Evolutionary conservation across 1,140 invertebrate species (phyloP).

Genomic region (Scaptomyza graminum): DNA sequence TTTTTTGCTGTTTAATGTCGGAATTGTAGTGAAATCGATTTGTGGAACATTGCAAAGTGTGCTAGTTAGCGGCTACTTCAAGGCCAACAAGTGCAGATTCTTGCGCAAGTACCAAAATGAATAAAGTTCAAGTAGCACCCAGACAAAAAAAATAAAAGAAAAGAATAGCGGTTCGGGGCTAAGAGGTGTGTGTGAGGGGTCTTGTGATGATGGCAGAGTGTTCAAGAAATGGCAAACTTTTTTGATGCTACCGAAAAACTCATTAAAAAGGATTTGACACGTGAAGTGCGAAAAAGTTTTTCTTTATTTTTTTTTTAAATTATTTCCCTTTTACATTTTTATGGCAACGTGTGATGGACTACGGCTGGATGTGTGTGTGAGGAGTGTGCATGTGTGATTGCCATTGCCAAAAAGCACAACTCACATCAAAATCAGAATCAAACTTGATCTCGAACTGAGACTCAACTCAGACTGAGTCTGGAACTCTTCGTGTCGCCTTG

Average conservation of each 20-base stretch:
- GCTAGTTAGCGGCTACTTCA: constrained; percentile 5
- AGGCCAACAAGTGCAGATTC: constrained; percentile 23
- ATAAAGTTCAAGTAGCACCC: constrained; percentile 41
- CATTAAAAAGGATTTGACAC: constrained; percentile 84
- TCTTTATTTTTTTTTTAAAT: constrained; percentile 74
- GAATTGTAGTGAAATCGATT: constrained; percentile 4
- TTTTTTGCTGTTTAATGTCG: no score
- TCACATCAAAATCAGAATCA: constrained; percentile 61
- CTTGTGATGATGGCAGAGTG: constrained; percentile 36
- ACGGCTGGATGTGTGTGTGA: constrained; percentile 5
- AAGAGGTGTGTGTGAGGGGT: neutral
- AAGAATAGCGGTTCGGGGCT: neutral
- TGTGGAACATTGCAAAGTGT: constrained; percentile 8
- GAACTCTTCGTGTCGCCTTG: constrained; percentile 52
- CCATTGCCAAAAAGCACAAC: constrained; percentile 58
- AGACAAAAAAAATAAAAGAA: constrained; percentile 20
- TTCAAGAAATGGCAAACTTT: constrained; percentile 80
- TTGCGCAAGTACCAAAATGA: constrained; percentile 34
- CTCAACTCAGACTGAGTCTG: neutral
- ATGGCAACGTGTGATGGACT: constrained; percentile 75
- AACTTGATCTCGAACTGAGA: neutral
- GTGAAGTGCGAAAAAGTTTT: constrained; percentile 81
- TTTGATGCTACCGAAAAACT: constrained; percentile 82
- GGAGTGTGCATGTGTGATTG: constrained; percentile 76
- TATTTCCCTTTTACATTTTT: constrained; percentile 83